Percentiles rank a stretch among this genome's conserved stretches.
Conservation (phyloP, 2,888 invertebrate genomes). For the Neoascia interrupta region DNA sequence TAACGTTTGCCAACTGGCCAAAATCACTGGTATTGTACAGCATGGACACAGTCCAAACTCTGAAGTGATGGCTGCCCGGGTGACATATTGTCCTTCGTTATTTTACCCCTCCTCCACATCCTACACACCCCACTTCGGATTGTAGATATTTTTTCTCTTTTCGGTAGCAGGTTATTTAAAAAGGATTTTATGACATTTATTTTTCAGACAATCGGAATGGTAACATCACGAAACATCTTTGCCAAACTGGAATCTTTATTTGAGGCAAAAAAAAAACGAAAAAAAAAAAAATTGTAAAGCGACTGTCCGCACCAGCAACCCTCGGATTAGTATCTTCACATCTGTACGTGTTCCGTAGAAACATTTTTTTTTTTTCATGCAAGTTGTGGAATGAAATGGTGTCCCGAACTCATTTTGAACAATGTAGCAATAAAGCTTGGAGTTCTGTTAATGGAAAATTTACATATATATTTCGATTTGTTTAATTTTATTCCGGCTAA, state of each 20-base stretch:
- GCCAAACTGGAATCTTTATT: conserved; percentile 59
- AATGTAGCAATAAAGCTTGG: conserved; percentile 51
- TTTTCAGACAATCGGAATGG: conserved; percentile 68
- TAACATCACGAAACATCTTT: conserved; percentile 63
- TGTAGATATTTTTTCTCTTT: conserved; percentile 25
- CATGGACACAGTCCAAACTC: conserved; percentile 62
- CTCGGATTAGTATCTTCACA: conserved; percentile 66
- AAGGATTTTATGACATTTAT: conserved; percentile 70
- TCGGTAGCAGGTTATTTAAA: conserved; percentile 63
- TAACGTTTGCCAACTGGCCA: conserved; percentile 15
- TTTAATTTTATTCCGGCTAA: conserved; percentile 68
- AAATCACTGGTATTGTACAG: conserved; percentile 46
- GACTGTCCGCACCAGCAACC: conserved; percentile 54
- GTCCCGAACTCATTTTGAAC: conserved; percentile 42
- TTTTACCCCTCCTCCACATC: conserved; percentile 25
- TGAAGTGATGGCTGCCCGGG: conserved; percentile 67
- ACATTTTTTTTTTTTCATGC: conserved; percentile 14
- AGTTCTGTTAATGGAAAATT: conserved; percentile 64
- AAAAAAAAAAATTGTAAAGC: conserved; percentile 13
- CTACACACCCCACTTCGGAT: neutral
- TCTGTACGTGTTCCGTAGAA: conserved; percentile 48
- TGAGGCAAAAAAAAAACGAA: conserved; percentile 27
- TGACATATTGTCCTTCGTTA: conserved; percentile 68
- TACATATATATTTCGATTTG: conserved; percentile 68
- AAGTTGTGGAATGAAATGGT: conserved; percentile 42